phyloP scores from a whole-genome alignment of 2,113 vertebrate genomes.

The Sarotherodon lohbergeri region DNA sequence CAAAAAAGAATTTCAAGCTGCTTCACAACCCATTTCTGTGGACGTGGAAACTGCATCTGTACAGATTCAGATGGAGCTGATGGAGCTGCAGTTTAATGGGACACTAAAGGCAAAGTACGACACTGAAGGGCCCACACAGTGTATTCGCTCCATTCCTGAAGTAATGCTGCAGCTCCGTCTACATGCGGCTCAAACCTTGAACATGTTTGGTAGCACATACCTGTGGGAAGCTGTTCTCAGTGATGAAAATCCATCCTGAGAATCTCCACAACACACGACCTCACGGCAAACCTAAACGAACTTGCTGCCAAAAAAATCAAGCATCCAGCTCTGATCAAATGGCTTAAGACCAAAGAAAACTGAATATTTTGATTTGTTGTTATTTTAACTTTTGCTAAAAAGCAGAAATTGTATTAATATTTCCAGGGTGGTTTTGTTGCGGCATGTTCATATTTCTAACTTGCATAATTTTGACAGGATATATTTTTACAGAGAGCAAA shows the following conservation, averaged over 20 bases:
- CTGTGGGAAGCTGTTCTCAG: no score
- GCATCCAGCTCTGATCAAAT: neutral
- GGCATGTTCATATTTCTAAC: neutral
- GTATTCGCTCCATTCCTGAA: no score
- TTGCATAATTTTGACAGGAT: neutral
- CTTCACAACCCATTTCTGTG: neutral
- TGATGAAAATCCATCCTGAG: neutral
- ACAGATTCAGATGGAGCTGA: neutral
- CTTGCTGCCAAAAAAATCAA: neutral
- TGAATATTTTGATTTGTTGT: neutral
- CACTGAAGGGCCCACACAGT: no score
- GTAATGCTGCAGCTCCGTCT: no score
- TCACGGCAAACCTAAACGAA: neutral
- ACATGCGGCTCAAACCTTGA: no score
- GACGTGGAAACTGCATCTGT: neutral
- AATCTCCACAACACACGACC: neutral
- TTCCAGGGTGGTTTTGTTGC: neutral
- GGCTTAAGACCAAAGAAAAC: neutral
- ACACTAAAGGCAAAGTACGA: no score
- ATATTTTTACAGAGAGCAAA: neutral
- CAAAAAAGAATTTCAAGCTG: neutral
- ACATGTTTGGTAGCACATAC: no score
- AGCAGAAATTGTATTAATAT: neutral
- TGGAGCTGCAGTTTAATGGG: neutral
- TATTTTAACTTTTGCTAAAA: neutral